phyloP scores from a whole-genome alignment of 2,888 invertebrate genomes.

The Athalia cordata region DNA sequence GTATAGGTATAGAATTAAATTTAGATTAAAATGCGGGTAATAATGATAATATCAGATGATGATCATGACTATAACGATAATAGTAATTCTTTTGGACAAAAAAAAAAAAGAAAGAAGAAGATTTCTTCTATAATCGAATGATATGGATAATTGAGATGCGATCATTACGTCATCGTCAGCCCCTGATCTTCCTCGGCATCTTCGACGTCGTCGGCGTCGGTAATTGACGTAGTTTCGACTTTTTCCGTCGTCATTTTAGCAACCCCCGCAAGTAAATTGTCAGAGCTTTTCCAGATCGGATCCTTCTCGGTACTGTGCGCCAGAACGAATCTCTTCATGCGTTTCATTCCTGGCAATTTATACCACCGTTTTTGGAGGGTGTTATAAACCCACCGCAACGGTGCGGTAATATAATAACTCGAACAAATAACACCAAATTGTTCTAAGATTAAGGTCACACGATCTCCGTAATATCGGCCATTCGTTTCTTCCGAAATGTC shows the following conservation, averaged over 20 bases:
- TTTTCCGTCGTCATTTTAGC: slow-evolving; percentile 58
- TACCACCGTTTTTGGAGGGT: slow-evolving; percentile 35
- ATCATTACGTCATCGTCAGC: slow-evolving; percentile 44
- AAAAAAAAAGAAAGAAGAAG: no score
- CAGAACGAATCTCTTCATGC: slow-evolving; percentile 72
- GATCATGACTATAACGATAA: no score
- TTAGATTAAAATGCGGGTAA: no score
- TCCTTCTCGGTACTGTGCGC: slow-evolving; percentile 66
- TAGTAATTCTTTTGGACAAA: no score
- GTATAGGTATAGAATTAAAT: no score
- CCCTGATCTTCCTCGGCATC: slow-evolving; percentile 42
- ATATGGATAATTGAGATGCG: not conserved
- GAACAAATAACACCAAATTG: slow-evolving; percentile 6
- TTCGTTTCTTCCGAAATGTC: not conserved
- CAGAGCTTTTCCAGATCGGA: slow-evolving; percentile 69
- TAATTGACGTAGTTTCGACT: slow-evolving; percentile 51
- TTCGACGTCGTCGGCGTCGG: slow-evolving; percentile 45
- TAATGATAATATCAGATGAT: no score
- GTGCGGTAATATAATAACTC: not conserved
- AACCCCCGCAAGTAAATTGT: slow-evolving; percentile 63
- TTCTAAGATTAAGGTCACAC: not conserved
- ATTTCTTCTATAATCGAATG: no score
- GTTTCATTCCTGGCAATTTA: slow-evolving; percentile 59
- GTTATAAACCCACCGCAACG: slow-evolving; percentile 33
- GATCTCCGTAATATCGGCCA: not conserved